These are phyloP conservation scores for Intellagama lesueurii DNA, from an alignment of 2,797 vertebrate species.

Conservation along the genomic window DNA sequence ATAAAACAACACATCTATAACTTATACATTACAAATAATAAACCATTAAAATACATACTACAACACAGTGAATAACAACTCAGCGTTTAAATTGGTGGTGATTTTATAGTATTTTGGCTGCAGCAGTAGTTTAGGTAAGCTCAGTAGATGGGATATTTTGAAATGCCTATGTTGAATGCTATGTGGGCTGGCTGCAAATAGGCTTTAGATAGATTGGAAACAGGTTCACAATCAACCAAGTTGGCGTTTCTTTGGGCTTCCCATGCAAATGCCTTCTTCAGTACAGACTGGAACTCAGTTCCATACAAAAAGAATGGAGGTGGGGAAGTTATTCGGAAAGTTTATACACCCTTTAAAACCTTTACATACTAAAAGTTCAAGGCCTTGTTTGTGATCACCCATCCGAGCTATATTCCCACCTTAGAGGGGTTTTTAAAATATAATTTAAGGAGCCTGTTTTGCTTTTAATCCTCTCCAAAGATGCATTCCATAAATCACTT, in stretches of 20 bases:
- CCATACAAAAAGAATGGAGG: conserved; percentile 50
- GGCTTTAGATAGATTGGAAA: background rate
- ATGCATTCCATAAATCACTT: conserved; percentile 81
- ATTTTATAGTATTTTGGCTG: too few relatives aligned
- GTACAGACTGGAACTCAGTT: conserved; percentile 73
- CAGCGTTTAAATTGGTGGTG: too few relatives aligned
- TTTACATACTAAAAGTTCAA: conserved; percentile 55
- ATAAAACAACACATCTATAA: too few relatives aligned
- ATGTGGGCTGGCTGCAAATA: background rate
- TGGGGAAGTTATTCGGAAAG: conserved; percentile 5
- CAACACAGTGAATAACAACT: too few relatives aligned
- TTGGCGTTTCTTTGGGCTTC: conserved; percentile 59
- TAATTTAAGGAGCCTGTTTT: conserved; percentile 73
- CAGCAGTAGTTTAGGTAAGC: too few relatives aligned
- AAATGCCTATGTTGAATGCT: background rate
- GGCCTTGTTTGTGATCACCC: conserved; percentile 64
- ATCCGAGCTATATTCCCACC: conserved; percentile 66
- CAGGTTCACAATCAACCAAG: conserved; percentile 56
- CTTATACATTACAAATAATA: too few relatives aligned
- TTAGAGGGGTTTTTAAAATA: conserved; percentile 52
- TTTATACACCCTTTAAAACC: conserved; percentile 57
- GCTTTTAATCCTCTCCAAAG: conserved; percentile 80
- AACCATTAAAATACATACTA: too few relatives aligned
- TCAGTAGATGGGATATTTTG: too few relatives aligned
- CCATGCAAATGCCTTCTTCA: conserved; percentile 73